Percentiles rank a stretch among this genome's conserved stretches.
Evolutionary conservation across 2,113 vertebrate species (phyloP).

Genomic region (Athene cunicularia): DNA sequence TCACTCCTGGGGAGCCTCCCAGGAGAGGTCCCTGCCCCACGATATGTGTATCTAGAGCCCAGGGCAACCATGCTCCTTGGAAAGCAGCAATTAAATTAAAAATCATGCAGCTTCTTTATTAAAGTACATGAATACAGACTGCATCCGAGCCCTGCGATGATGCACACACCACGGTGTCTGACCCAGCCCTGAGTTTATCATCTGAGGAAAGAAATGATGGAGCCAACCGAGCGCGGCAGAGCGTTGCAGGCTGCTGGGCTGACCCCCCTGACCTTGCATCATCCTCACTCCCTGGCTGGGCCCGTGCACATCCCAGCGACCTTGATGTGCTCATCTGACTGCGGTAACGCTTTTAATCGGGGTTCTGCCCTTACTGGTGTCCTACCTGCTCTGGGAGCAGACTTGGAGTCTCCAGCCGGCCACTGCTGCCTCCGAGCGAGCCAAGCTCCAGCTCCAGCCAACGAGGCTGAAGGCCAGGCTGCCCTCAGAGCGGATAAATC

Average conservation of each 20-base stretch:
- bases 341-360: neutral
- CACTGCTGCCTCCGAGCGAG: neutral
- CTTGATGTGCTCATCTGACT: neutral
- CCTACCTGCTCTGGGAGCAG: neutral
- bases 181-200: neutral
- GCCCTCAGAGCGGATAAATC: neutral
- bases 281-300: fast-evolving
- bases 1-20: neutral
- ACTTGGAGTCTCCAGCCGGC: neutral
- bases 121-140: neutral
- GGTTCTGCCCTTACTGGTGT: neutral
- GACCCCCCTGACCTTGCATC: neutral
- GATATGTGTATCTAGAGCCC: neutral
- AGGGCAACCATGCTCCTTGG: fast-evolving
- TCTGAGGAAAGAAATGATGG: neutral
- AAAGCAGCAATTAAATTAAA: neutral
- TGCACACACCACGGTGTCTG: fast-evolving
- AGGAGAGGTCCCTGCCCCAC: neutral
- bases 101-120: neutral
- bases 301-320: fast-evolving
- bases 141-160: neutral
- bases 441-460: neutral
- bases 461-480: neutral
- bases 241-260: neutral
- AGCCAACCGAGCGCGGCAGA: fast-evolving